phyloP scores from a whole-genome alignment of 2,888 invertebrate genomes.

The Cheilosia scutellata region DNA sequence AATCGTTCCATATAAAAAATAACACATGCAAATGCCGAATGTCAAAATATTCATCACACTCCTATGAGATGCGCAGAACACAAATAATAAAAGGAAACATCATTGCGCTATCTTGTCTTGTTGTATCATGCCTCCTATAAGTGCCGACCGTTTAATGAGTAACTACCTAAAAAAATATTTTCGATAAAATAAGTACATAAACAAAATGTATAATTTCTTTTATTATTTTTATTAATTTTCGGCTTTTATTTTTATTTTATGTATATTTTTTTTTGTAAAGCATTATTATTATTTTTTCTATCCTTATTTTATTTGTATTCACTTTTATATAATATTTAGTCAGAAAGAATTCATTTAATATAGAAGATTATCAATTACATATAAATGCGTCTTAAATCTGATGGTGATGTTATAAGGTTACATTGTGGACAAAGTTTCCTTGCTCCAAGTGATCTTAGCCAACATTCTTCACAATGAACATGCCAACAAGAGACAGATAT shows the following conservation, averaged over 20 bases:
- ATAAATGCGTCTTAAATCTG: constrained; percentile 94
- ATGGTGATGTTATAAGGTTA: constrained; percentile 95
- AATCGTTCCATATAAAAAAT: no score
- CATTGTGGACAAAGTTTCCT: constrained; percentile 98
- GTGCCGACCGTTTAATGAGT: no score
- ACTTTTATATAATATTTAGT: not conserved
- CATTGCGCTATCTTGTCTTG: no score
- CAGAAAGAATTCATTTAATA: not conserved
- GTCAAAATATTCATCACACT: no score
- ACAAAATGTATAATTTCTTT: not conserved
- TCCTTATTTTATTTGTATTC: not conserved
- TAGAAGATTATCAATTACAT: constrained; percentile 85
- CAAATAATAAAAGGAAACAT: no score
- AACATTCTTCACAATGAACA: constrained; percentile 95
- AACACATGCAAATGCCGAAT: no score
- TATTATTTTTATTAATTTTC: not conserved
- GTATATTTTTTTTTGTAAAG: no score
- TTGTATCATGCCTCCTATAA: no score
- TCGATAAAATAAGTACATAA: not conserved
- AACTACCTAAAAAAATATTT: no score
- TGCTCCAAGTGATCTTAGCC: constrained; percentile 90
- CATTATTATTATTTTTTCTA: not conserved
- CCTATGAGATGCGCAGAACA: no score
- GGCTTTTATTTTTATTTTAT: no score
- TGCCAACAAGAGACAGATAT: constrained; percentile 99